These are phyloP conservation scores for Stenurella melanura DNA, from an alignment of 2,888 invertebrate genomes.

Conservation along the genomic window DNA sequence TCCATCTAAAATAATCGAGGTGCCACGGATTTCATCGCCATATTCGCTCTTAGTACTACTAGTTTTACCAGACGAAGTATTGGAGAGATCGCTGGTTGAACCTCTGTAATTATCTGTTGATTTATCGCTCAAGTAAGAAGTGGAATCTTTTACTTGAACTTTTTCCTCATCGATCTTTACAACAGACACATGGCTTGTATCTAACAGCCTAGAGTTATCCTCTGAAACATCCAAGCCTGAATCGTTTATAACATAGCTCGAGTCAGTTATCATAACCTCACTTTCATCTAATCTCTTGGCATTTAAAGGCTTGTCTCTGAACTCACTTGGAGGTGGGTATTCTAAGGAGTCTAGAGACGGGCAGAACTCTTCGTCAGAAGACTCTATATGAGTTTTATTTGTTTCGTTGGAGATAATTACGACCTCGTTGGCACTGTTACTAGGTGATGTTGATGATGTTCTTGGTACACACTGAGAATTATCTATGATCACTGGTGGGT, in stretches of 20 bases:
- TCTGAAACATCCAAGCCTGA: slow-evolving; percentile 78
- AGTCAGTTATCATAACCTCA: slow-evolving; percentile 86
- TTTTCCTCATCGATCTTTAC: slow-evolving; percentile 90
- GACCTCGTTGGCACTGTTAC: slow-evolving; percentile 80
- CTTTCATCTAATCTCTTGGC: slow-evolving; percentile 88
- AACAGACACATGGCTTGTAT: slow-evolving; percentile 93
- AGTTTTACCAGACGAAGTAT: slow-evolving; percentile 69
- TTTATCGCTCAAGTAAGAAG: slow-evolving; percentile 68
- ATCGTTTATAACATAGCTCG: slow-evolving; percentile 81
- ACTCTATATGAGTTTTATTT: slow-evolving; percentile 82
- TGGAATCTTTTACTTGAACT: slow-evolving; percentile 84
- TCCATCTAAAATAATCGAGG: slow-evolving; percentile 74
- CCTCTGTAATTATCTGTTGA: slow-evolving; percentile 65
- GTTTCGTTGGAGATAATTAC: slow-evolving; percentile 86
- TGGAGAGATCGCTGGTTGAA: slow-evolving; percentile 72
- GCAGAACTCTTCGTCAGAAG: slow-evolving; percentile 84
- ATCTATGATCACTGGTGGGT: slow-evolving; percentile 86
- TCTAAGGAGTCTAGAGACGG: slow-evolving; percentile 86
- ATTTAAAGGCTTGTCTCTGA: slow-evolving; percentile 71
- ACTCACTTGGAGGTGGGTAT: slow-evolving; percentile 74
- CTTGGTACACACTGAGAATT: slow-evolving; percentile 75
- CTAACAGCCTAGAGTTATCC: slow-evolving; percentile 73
- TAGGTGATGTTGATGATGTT: slow-evolving; percentile 72
- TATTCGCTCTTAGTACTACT: slow-evolving; percentile 69
- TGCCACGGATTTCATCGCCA: slow-evolving; percentile 72